Evolutionary conservation across 2,113 vertebrate species (phyloP).

Genomic region (Piprites chloris): DNA sequence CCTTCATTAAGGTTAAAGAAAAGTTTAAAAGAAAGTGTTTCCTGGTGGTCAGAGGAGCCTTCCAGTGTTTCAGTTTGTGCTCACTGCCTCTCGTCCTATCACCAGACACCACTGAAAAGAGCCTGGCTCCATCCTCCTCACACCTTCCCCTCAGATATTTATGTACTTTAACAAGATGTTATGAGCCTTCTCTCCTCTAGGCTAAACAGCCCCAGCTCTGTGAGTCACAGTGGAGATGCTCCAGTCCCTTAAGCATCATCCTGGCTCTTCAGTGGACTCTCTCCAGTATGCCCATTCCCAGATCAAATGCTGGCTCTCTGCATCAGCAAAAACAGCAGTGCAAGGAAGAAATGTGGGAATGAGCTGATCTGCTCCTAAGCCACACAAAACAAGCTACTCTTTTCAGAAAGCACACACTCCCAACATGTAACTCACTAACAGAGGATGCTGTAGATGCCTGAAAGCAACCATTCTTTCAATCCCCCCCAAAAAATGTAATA

Average conservation of each 20-base stretch:
- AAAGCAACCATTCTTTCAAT: neutral
- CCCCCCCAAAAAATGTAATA: neutral
- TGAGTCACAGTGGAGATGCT: neutral
- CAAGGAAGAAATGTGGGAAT: neutral
- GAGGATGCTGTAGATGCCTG: neutral
- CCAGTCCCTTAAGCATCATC: neutral
- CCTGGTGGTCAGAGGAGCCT: neutral
- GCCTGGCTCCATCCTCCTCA: neutral
- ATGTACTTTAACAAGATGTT: neutral
- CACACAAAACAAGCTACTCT: neutral
- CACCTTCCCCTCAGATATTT: neutral
- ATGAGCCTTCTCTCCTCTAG: neutral
- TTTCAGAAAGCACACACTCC: neutral
- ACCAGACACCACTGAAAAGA: neutral
- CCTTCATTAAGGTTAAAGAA: no score
- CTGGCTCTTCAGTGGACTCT: neutral
- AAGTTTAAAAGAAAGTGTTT: neutral
- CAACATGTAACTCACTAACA: neutral
- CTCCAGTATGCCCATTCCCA: neutral
- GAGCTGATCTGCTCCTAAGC: neutral
- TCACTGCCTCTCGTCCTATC: neutral
- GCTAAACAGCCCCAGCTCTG: neutral
- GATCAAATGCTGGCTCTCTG: neutral
- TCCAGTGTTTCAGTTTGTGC: neutral
- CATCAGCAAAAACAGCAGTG: neutral